Evolutionary conservation across 2,113 vertebrate species (phyloP).

Genomic region (Aegotheles bennettii): DNA sequence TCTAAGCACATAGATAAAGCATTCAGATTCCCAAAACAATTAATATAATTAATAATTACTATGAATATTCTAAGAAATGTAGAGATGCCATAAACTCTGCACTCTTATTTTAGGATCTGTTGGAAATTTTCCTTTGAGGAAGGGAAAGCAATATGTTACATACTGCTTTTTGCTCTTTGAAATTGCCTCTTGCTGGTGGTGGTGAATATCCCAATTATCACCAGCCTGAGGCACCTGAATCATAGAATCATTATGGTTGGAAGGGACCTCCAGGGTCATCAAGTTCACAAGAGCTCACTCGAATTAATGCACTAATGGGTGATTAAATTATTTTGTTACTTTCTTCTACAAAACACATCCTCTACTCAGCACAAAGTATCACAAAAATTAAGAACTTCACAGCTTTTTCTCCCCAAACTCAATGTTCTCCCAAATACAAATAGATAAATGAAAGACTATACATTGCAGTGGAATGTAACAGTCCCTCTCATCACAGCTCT

Average conservation of each 20-base stretch:
- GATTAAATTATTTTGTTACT: not conserved
- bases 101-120: not conserved
- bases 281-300: too few species aligned
- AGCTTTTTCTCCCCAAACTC: not conserved
- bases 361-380: not conserved
- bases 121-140: not conserved
- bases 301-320: not conserved
- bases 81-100: not conserved
- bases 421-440: not conserved
- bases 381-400: not conserved
- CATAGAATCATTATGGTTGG: too few species aligned
- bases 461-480: not conserved
- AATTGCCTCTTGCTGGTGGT: not conserved
- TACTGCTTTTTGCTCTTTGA: not conserved
- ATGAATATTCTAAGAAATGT: not conserved
- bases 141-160: not conserved
- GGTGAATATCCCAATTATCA: not conserved
- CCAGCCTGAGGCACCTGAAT: not conserved
- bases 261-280: too few species aligned
- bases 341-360: not conserved
- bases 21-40: not conserved
- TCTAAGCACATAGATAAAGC: not conserved
- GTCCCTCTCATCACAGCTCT: not conserved
- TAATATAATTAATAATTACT: not conserved
- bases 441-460: not conserved